Evolutionary conservation across 2,113 vertebrate genomes (phyloP).

Genomic region (Muntiacus reevesi): DNA sequence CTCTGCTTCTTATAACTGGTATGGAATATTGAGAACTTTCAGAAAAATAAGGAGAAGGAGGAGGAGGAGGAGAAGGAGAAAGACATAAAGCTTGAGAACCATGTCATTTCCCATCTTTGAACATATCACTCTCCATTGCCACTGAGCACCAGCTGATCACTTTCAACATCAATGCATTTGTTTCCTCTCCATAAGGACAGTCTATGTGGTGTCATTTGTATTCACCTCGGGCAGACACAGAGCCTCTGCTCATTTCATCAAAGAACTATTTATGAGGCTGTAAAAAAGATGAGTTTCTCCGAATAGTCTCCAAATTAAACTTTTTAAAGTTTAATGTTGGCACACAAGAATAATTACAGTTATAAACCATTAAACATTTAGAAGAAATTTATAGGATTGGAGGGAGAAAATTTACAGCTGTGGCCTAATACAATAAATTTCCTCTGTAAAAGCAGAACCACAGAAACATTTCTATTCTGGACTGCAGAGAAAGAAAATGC

Average conservation of each 20-base stretch:
- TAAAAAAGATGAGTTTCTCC: conserved; percentile 88
- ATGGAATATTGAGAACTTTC: neutral
- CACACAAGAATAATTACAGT: conserved; percentile 87
- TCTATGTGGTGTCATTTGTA: conserved; percentile 75
- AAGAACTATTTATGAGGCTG: conserved; percentile 86
- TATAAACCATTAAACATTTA: conserved; percentile 87
- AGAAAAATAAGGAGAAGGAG: neutral
- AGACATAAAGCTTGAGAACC: neutral
- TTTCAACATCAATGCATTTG: conserved; percentile 47
- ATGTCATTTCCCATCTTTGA: neutral
- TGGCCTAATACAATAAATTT: conserved; percentile 81
- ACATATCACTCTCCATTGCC: neutral
- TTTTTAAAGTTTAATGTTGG: conserved; percentile 88
- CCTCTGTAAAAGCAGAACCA: conserved; percentile 73
- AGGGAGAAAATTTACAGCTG: conserved; percentile 81
- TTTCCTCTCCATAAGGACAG: conserved; percentile 18
- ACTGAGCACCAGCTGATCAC: conserved; percentile 12
- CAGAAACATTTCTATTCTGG: conserved; percentile 72
- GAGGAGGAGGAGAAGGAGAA: neutral
- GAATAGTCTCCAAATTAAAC: conserved; percentile 87
- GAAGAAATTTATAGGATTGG: conserved; percentile 83
- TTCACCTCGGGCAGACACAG: conserved; percentile 77
- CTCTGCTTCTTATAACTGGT: neutral
- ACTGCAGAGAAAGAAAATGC: conserved; percentile 60
- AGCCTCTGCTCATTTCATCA: conserved; percentile 83